Evolutionary conservation across 1,140 invertebrate genomes (phyloP).

Genomic region (Listronotus bonariensis): DNA sequence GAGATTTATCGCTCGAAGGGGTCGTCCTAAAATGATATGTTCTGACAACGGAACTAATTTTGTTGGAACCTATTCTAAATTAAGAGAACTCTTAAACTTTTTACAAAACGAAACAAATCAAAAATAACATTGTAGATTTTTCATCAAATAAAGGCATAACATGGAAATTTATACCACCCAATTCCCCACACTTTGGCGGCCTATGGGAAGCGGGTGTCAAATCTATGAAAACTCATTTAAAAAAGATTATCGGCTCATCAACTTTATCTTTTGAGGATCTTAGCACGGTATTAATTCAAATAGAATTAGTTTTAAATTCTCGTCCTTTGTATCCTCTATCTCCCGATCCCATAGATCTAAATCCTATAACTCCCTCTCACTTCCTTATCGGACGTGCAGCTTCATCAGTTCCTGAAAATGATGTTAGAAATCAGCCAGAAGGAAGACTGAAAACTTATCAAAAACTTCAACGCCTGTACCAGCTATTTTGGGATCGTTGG

Average conservation of each 20-base stretch:
- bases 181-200: conserved; percentile 9
- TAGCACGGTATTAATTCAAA: not conserved
- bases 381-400: too few species aligned
- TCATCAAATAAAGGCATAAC: not conserved
- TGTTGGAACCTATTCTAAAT: not conserved
- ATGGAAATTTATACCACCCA: conserved; percentile 7
- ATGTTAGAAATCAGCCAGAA: too few species aligned
- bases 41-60: not conserved
- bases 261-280: conserved; percentile 4
- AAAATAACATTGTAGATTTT: not conserved
- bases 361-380: too few species aligned
- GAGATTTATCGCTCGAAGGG: not conserved
- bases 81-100: not conserved
- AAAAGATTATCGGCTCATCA: not conserved
- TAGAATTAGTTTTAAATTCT: not conserved
- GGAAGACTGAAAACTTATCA: too few species aligned
- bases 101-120: not conserved
- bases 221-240: conserved; percentile 7
- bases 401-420: too few species aligned
- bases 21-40: not conserved
- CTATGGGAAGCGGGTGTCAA: conserved; percentile 13
- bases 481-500: too few species aligned
- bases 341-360: too few species aligned
- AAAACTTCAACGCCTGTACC: too few species aligned
- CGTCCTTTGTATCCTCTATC: too few species aligned